Base-by-base conservation (phyloP, 2,888 invertebrate species). In the Poecilus cupreus region DNA sequence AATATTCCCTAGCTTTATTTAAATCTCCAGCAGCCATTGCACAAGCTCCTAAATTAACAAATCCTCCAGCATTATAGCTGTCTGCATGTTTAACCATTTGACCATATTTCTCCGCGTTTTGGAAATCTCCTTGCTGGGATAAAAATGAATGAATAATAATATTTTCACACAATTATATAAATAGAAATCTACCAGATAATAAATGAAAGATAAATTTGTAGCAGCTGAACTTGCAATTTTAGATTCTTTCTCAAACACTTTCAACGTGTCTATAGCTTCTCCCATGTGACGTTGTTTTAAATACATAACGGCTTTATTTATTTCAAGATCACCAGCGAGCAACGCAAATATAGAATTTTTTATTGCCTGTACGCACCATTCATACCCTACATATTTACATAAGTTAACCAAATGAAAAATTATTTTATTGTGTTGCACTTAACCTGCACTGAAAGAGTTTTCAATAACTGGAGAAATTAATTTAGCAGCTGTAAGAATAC, bases 311-410 rank as follows among this genome's bases (percentile, higher is more conserved):
- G 96, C 96, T 89, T 97, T 97, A 89, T 96, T 97, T 83, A 97
- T 94, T 89, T 98, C 97, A 84, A 98, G 90, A 90, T 96, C 98
- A 85, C 94, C 95, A 54, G 96, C 97, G 83, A 97, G 91, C 87
- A 93, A 93, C 43, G 94, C 92, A 86, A 95, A 96, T 87, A 93
- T 94, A n/a, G 98, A 97, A 64, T 95, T 94, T 87, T 97, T 97
- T 74, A 99, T 95, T 20, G 96, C 94, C 85, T 98, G 97, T 76
- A 98, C 96, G 89, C 99, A 99, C 98, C 98, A 98, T 84, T 89
- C 91, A 84, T 93, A 93, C 24, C 91, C 91, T 89, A 72, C 39
- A 85, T 68, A 22, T 78, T 72, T 39, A 0, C 6, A 10, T 13
- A 18, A 1, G 39, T n/a, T 37, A 70, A 8, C 2, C 16, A 2